Conservation (phyloP, 2,888 invertebrate species). For the Dromius quadrimaculatus region DNA sequence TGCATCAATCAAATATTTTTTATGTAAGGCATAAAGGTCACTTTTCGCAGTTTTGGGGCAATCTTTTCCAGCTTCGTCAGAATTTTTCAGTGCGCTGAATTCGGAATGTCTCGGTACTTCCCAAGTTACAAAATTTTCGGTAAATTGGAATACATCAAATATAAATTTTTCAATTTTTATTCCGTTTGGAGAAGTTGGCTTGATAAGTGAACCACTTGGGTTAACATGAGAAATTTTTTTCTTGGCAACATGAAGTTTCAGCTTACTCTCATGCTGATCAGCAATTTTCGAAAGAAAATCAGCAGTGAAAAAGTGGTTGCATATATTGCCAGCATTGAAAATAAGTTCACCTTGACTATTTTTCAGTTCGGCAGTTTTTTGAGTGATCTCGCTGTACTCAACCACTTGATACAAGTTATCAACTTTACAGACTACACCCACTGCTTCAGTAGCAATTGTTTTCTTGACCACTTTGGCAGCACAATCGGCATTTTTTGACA, state of each 20-base stretch:
- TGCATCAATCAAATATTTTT: slow-evolving; percentile 82
- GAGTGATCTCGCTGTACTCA: slow-evolving; percentile 96
- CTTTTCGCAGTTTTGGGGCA: slow-evolving; percentile 89
- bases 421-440: slow-evolving; percentile 96
- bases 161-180: slow-evolving; percentile 99
- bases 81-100: slow-evolving; percentile 97
- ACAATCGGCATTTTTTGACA: slow-evolving; percentile 90
- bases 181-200: slow-evolving; percentile 89
- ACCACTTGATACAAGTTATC: slow-evolving; percentile 92
- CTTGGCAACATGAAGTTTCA: slow-evolving; percentile 94
- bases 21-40: slow-evolving; percentile 82
- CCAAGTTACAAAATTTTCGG: slow-evolving; percentile 91
- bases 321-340: slow-evolving; percentile 97
- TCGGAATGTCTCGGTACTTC: slow-evolving; percentile 93
- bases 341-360: slow-evolving; percentile 84
- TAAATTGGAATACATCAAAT: slow-evolving; percentile 97
- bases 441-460: slow-evolving; percentile 89
- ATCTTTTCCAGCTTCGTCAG: slow-evolving; percentile 88
- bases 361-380: slow-evolving; percentile 84
- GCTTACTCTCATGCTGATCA: slow-evolving; percentile 76
- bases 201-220: slow-evolving; percentile 74
- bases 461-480: slow-evolving; percentile 98
- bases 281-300: slow-evolving; percentile 85
- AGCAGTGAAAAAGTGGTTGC: slow-evolving; percentile 96
- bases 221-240: slow-evolving; percentile 95